phyloP scores from a whole-genome alignment of 1,140 invertebrate genomes.

The Papilio xuthus region DNA sequence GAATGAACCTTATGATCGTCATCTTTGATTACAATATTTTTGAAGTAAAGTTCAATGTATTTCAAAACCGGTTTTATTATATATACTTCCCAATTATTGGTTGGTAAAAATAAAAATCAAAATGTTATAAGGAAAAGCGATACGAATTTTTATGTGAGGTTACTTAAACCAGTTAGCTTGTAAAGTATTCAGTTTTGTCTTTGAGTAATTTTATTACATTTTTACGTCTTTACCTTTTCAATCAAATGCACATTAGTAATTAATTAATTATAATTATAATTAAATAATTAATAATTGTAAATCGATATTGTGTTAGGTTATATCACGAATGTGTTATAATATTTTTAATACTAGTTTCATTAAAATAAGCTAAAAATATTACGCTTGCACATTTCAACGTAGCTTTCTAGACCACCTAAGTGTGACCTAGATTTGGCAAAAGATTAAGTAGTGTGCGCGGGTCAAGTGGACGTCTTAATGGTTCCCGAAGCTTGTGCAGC shows the following conservation, averaged over 20 bases:
- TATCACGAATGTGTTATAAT: background rate
- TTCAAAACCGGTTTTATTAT: background rate
- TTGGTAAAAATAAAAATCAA: slow-evolving; percentile 1
- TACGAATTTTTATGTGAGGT: background rate
- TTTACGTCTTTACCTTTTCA: background rate
- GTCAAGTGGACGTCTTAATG: slow-evolving; percentile 7
- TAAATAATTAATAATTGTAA: background rate
- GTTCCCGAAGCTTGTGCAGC: background rate
- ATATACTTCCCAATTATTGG: background rate
- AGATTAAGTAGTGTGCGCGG: slow-evolving; percentile 9
- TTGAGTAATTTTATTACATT: background rate
- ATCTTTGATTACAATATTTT: background rate
- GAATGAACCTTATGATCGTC: background rate
- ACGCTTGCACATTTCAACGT: background rate
- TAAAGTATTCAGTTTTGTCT: background rate
- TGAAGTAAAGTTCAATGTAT: background rate
- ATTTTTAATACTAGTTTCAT: background rate
- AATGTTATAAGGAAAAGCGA: background rate
- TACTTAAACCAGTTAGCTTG: background rate
- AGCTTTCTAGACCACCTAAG: background rate
- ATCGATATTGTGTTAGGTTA: background rate
- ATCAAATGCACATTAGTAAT: background rate
- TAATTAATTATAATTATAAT: background rate
- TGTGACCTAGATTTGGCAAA: background rate
- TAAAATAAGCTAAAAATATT: background rate